phyloP scores from a whole-genome alignment of 2,797 vertebrate species.

The Hypotaenidia philippensis region DNA sequence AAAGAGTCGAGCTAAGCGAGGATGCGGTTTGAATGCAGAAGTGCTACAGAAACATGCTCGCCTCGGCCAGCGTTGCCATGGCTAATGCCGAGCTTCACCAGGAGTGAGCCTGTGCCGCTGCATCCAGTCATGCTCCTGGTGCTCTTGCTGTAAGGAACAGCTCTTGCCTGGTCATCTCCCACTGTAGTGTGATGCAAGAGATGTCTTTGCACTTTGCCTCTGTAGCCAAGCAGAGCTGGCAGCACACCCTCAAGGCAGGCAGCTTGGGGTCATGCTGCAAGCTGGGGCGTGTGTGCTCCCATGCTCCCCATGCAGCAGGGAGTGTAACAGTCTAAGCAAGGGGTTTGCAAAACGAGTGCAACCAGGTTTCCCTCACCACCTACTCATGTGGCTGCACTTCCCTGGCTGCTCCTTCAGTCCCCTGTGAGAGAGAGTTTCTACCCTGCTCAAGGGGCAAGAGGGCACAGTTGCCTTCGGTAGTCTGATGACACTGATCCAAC shows the following conservation, averaged over 20 bases:
- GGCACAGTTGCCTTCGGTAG: not conserved
- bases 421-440: not conserved
- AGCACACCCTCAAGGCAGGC: not conserved
- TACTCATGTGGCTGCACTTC: not conserved
- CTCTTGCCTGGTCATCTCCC: not conserved
- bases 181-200: not conserved
- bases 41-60: rapidly evolving
- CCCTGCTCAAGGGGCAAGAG: conserved; percentile 24
- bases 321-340: not conserved
- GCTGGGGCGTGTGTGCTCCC: not conserved
- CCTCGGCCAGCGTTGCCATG: not conserved
- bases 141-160: not conserved
- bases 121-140: not conserved
- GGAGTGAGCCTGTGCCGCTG: not conserved
- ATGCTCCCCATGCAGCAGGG: rapidly evolving
- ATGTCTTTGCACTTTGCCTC: conserved; percentile 1
- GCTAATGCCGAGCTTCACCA: not conserved
- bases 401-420: not conserved
- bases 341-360: not conserved
- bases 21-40: not conserved
- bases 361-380: not conserved
- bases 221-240: not conserved
- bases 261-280: not conserved
- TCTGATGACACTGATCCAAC: not conserved
- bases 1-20: not conserved